These are phyloP conservation scores for Caenorhabditis parvicauda DNA, from an alignment of 2,888 invertebrate genomes.

Conservation along the genomic window DNA sequence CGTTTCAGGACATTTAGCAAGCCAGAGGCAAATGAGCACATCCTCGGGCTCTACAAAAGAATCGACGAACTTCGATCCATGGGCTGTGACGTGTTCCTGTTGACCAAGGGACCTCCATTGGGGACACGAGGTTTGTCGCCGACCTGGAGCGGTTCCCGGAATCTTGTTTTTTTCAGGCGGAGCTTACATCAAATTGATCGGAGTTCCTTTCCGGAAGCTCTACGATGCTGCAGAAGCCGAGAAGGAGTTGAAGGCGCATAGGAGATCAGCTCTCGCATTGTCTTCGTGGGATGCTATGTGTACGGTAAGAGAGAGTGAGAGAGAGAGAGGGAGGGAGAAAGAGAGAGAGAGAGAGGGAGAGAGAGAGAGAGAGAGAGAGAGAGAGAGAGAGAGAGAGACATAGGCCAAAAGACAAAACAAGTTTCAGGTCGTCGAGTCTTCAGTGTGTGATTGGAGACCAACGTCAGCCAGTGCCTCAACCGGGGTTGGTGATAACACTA, in stretches of 20 bases:
- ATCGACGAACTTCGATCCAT: constrained; percentile 32
- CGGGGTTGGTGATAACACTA: constrained; percentile 13
- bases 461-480: constrained; percentile 4
- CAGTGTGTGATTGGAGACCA: constrained; percentile 10
- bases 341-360: neutral
- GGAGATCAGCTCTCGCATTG: constrained; percentile 26
- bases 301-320: constrained; percentile 14
- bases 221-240: constrained; percentile 41
- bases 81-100: constrained; percentile 38
- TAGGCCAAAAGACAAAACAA: neutral
- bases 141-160: neutral
- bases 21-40: constrained; percentile 39
- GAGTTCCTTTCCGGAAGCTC: constrained; percentile 42
- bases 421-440: constrained; percentile 27
- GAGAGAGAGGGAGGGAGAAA: neutral
- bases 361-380: neutral
- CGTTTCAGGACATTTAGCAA: constrained; percentile 38
- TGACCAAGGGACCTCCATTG: constrained; percentile 43
- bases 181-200: constrained; percentile 43
- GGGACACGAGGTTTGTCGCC: constrained; percentile 25
- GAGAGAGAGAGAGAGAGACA: neutral
- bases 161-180: constrained; percentile 33
- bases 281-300: constrained; percentile 30
- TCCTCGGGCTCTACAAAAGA: constrained; percentile 38
- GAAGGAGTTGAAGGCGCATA: constrained; percentile 26